Base-by-base conservation (phyloP, 2,797 vertebrate species). In the Oreochromis grahami region DNA sequence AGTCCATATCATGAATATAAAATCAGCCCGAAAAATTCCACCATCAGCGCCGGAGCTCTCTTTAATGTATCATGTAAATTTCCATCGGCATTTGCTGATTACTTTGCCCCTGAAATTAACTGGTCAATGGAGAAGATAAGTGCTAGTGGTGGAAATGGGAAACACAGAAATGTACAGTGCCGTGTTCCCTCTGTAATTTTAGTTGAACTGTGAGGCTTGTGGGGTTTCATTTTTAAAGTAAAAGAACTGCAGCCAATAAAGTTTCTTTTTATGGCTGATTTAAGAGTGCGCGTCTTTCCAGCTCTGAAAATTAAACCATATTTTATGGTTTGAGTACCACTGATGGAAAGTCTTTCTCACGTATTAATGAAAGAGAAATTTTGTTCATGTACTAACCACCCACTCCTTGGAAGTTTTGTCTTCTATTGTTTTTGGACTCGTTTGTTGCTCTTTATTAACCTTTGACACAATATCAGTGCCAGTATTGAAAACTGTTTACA, bases 271-370 rank as follows among this genome's bases (percentile, higher is more conserved):
- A 65, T 65, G 43, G 68, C 41, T 72, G 68, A 72, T 72, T 72
- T 50, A 52, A 38, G 29, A 70, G 19, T 24, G 5, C 63, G 38
- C 2, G 45, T 36, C 17, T 53, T 12, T 79, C 36, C 65, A 21
- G 13, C 56, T 81, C 4, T 36, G 34, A 58, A 88, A 87, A 80
- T 81, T 3, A 68, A 88, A 15, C 26, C 17, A 14, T 48, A 53
- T 84, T 82, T 77, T 36, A 50, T 65, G 74, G 24, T 43, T 84
- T 83, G 48, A 51, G 21, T 55, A 6, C 41, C 4, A 13, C 41
- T 29, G 84, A 80, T 87, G 87, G 87, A 86, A 91, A 89, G 34
- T 65, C 50, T 70, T 51, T 52, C 21, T 87, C 79, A 36, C 17
- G 50, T 45, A 58, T 52, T 56, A 83, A 77, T 76, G 5, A 63